Conservation (phyloP, 2,797 vertebrate genomes). For the Eutrigla gurnardus region DNA sequence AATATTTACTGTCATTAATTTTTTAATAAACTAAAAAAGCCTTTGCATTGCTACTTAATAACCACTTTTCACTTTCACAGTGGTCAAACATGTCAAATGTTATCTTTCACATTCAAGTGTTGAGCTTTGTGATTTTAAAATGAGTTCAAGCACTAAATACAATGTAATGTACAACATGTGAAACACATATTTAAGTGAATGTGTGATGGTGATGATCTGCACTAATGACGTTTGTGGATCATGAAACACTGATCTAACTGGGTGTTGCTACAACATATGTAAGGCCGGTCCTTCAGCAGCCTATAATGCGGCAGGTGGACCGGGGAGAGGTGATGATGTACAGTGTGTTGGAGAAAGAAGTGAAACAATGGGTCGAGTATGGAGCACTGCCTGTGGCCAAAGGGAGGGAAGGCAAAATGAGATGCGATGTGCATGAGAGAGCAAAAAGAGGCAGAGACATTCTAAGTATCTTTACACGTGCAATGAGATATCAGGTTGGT, state of each 20-base stretch:
- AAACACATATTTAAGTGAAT: not conserved
- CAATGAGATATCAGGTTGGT: conserved; percentile 5
- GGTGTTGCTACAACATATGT: conserved; percentile 4
- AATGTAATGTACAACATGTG: conserved; percentile 8
- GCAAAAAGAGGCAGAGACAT: conserved; percentile 1
- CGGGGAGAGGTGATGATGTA: not conserved
- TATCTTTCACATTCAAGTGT: not conserved
- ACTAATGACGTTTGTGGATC: not conserved
- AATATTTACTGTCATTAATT: conserved; percentile 18
- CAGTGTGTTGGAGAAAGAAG: not conserved
- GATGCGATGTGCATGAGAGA: not conserved
- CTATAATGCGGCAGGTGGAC: not conserved
- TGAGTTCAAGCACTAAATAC: not conserved
- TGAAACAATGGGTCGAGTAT: not conserved
- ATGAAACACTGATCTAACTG: not conserved
- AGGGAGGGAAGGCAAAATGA: not conserved
- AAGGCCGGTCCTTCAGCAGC: not conserved
- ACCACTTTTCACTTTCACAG: not conserved
- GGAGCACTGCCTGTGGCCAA: not conserved
- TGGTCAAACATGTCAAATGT: not conserved
- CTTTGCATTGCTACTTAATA: not conserved
- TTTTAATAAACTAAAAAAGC: conserved; percentile 18
- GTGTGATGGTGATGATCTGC: not conserved
- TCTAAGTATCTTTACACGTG: conserved; percentile 11
- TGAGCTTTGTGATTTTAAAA: not conserved